phyloP scores from a whole-genome alignment of 1,140 invertebrate species.

The Caenorhabditis brenneri region DNA sequence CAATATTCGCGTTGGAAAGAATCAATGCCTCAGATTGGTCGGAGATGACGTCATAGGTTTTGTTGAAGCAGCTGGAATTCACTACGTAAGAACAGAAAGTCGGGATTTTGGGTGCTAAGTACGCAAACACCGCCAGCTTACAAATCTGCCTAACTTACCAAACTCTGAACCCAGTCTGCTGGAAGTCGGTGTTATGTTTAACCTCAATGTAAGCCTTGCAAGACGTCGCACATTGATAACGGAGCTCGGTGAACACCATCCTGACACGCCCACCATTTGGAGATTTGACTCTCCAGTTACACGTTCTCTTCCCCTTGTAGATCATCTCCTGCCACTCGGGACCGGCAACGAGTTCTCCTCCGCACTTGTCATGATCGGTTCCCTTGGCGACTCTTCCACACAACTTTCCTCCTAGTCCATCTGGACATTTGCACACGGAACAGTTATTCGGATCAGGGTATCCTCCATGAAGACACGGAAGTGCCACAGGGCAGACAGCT shows the following conservation, averaged over 20 bases:
- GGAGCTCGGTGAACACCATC: slow-evolving; percentile 64
- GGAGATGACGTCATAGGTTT: slow-evolving; percentile 66
- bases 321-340: slow-evolving; percentile 66
- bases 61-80: slow-evolving; percentile 64
- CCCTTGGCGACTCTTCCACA: slow-evolving; percentile 27
- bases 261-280: slow-evolving; percentile 62
- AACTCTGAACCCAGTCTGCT: slow-evolving; percentile 68
- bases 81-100: neutral
- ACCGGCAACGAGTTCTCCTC: slow-evolving; percentile 64
- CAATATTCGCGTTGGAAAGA: slow-evolving; percentile 51
- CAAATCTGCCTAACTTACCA: slow-evolving; percentile 64
- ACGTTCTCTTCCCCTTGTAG: slow-evolving; percentile 59
- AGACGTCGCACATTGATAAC: slow-evolving; percentile 66
- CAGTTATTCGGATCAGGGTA: slow-evolving; percentile 71
- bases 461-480: slow-evolving; percentile 64
- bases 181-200: slow-evolving; percentile 70
- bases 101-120: no score
- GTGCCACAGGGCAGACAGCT: slow-evolving; percentile 60
- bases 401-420: slow-evolving; percentile 51
- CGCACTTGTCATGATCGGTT: slow-evolving; percentile 54
- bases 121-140: neutral
- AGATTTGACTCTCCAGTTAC: slow-evolving; percentile 61
- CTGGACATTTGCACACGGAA: slow-evolving; percentile 61
- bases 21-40: slow-evolving; percentile 65
- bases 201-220: slow-evolving; percentile 68